These are phyloP conservation scores for Cheirogaleus medius DNA, from an alignment of 2,113 vertebrate species.

Conservation along the genomic window DNA sequence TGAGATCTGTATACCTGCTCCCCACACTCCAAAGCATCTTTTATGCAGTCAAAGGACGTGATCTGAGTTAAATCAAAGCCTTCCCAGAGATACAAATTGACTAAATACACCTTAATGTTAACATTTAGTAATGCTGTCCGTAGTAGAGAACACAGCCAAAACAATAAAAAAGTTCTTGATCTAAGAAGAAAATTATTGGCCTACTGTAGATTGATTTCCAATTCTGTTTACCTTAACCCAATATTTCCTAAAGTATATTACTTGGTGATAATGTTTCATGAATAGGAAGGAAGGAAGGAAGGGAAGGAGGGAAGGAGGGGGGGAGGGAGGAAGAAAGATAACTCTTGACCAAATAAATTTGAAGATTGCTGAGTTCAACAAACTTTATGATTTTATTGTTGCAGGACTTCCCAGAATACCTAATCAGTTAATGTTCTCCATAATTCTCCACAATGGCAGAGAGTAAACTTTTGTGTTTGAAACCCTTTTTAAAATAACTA, in stretches of 20 bases:
- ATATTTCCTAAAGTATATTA: not conserved
- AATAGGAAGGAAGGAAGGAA: not conserved
- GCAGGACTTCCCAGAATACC: not conserved
- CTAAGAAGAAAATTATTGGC: not conserved
- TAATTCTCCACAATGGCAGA: not conserved
- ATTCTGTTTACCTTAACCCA: not conserved
- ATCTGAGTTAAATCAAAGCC: not conserved
- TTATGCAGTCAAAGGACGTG: too few relatives aligned
- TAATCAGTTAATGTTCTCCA: not conserved
- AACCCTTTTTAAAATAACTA: conserved; percentile 27
- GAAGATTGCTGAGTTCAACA: not conserved
- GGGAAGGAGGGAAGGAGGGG: not conserved
- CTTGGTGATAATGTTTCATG: not conserved
- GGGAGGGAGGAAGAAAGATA: not conserved
- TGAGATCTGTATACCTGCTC: not conserved
- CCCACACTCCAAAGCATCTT: too few relatives aligned
- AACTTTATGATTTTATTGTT: not conserved
- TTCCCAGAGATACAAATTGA: not conserved
- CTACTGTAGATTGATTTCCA: not conserved
- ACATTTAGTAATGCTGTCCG: not conserved
- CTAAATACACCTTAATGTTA: not conserved
- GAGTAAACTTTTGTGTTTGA: not conserved
- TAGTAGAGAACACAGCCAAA: not conserved
- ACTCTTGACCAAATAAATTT: not conserved
- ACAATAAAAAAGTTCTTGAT: not conserved